Evolutionary conservation across 2,113 vertebrate species (phyloP), one percentile per base, ranked within the genome.

Genomic region (Melanerpes aurifrons): DNA sequence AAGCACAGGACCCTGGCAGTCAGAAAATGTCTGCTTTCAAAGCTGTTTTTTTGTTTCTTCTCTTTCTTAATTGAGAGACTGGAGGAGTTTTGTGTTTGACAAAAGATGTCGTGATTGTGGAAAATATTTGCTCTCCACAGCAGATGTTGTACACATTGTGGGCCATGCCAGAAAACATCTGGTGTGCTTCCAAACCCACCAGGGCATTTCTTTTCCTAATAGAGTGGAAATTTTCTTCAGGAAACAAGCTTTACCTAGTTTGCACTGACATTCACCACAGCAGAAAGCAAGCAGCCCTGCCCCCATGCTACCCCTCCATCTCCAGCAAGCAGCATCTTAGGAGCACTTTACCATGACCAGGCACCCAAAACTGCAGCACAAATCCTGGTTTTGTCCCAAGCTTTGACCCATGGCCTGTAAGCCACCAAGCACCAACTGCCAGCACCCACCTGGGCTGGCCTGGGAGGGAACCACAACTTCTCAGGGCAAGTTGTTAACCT

Each of bases 171-270:
- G 77, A 89, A 94, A 92, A 61, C 32, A 93, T 90, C 81, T 93
- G 81, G 83, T 84, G 77, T 93, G 37, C 77, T 95, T 92, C 93
- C 95, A 95, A 96, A 92, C 89, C 48, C 7, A 0, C 63, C 0
- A 0, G 43, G 70, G 24, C 58, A 81, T 78, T 93, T 89, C 5
- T 93, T 86, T 86, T 86, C 77, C 77, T 78, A 48, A 32, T 90
- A 53, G 62, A 86, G 43, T 78, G 87, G 91, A 95, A 83, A 78
- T 90, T 89, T 84, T 92, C 73, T 61, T 78, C 76, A 59, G 50
- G 74, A 90, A 94, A 84, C 74, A 86, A 78, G 77, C 84, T 95
- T 69, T 72, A 92, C 91, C 89, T 94, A 90, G 84, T 88, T 93
- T 84, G 43, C 43, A 53, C 73, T 84, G 91, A 72, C 62, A 54